phyloP scores from a whole-genome alignment of 2,113 vertebrate genomes.

The Hemicordylus capensis region DNA sequence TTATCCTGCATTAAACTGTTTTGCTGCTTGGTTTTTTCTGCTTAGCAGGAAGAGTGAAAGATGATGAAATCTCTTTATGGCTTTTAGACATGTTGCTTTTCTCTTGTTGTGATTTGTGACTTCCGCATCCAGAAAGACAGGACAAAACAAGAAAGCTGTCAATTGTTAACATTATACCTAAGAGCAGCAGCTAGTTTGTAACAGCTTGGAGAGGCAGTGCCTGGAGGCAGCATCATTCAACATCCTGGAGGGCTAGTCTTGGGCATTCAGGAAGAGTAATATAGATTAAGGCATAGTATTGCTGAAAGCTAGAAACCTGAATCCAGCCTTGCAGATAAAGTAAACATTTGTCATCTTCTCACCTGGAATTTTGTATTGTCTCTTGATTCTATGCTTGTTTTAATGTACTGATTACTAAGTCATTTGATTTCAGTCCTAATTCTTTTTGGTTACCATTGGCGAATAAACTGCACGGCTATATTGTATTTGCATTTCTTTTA shows the following conservation, averaged over 20 bases:
- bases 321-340: neutral
- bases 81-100: conserved; percentile 46
- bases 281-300: conserved; percentile 34
- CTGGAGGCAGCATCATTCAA: conserved; percentile 71
- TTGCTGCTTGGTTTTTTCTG: conserved; percentile 16
- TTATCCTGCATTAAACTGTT: neutral
- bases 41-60: no score
- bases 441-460: neutral
- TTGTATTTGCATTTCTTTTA: neutral
- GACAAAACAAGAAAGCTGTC: conserved; percentile 70
- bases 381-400: neutral
- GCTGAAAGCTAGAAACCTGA: conserved; percentile 61
- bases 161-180: conserved; percentile 69
- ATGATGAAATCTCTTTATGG: conserved; percentile 59
- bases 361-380: conserved; percentile 11
- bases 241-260: conserved; percentile 54
- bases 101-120: conserved; percentile 77
- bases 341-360: neutral
- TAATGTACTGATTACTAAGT: neutral
- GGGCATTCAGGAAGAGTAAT: conserved; percentile 27
- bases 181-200: conserved; percentile 70
- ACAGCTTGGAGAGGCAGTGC: conserved; percentile 67
- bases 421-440: neutral
- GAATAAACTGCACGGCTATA: neutral
- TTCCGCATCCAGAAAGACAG: conserved; percentile 65